phyloP scores from a whole-genome alignment of 2,888 invertebrate genomes.

The Resseliella maxima region DNA sequence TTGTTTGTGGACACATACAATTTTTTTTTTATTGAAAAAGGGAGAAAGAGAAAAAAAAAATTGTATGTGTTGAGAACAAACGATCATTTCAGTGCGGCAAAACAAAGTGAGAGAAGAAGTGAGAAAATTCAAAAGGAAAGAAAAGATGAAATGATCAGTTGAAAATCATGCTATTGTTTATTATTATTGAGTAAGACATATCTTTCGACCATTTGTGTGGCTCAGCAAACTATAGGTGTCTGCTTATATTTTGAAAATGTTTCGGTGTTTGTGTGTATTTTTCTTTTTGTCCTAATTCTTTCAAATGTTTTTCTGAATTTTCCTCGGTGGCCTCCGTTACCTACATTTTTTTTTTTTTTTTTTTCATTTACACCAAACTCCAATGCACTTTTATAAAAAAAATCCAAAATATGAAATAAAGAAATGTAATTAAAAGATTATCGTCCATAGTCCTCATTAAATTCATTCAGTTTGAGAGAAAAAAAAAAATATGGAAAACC shows the following conservation, averaged over 20 bases:
- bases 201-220: background rate
- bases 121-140: background rate
- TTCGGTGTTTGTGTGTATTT: background rate
- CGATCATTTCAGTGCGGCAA: background rate
- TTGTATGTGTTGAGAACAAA: background rate
- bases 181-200: background rate
- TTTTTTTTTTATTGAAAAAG: background rate
- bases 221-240: background rate
- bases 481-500: background rate
- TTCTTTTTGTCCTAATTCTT: background rate
- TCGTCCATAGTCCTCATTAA: too few species aligned
- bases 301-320: background rate
- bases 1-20: background rate
- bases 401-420: background rate
- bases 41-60: too few species aligned
- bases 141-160: background rate
- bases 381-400: background rate
- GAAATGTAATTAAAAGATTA: too few species aligned
- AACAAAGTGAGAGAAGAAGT: background rate
- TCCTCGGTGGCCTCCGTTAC: background rate
- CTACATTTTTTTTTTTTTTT: too few species aligned
- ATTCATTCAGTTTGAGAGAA: constrained; percentile 18
- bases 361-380: too few species aligned
- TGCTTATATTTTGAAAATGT: background rate
- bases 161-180: constrained; percentile 49